These are phyloP conservation scores for Diloba caeruleocephala DNA, from an alignment of 2,888 invertebrate species.

Conservation along the genomic window DNA sequence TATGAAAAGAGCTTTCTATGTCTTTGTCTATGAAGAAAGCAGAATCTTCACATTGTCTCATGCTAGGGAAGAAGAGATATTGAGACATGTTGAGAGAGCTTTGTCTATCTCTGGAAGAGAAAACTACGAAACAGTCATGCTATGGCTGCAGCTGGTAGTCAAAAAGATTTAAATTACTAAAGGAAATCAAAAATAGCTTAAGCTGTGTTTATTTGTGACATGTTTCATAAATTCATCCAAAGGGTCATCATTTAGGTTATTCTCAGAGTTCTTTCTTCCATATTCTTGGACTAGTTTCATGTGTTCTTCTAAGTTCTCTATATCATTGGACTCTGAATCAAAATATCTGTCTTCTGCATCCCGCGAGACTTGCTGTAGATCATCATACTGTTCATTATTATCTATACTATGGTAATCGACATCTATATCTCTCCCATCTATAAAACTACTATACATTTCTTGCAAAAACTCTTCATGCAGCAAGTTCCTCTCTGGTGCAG, in stretches of 20 bases:
- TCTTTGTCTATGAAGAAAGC: no score
- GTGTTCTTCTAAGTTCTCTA: conserved; percentile 78
- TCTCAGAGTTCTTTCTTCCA: conserved; percentile 63
- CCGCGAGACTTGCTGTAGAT: conserved; percentile 90
- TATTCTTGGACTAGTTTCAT: conserved; percentile 78
- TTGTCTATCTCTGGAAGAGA: no score
- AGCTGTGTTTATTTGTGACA: conserved; percentile 69
- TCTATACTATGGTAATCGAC: conserved; percentile 96
- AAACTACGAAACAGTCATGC: no score
- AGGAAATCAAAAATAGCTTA: conserved; percentile 28
- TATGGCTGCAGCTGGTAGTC: no score
- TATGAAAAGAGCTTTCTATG: no score
- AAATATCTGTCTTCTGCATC: conserved; percentile 98
- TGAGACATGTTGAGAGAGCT: no score
- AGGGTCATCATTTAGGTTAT: conserved; percentile 88
- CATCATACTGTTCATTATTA: conserved; percentile 94
- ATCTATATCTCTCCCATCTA: conserved; percentile 94
- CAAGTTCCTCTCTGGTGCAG: conserved; percentile 90
- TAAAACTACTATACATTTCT: conserved; percentile 95
- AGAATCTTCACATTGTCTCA: no score
- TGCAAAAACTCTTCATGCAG: conserved; percentile 94
- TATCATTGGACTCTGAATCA: conserved; percentile 93
- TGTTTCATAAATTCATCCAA: conserved; percentile 93
- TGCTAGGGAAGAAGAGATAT: no score
- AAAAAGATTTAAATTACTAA: not conserved